Evolutionary conservation across 2,888 invertebrate genomes (phyloP), one percentile per base, ranked within the genome.

Genomic region (Meliscaeva auricollis): DNA sequence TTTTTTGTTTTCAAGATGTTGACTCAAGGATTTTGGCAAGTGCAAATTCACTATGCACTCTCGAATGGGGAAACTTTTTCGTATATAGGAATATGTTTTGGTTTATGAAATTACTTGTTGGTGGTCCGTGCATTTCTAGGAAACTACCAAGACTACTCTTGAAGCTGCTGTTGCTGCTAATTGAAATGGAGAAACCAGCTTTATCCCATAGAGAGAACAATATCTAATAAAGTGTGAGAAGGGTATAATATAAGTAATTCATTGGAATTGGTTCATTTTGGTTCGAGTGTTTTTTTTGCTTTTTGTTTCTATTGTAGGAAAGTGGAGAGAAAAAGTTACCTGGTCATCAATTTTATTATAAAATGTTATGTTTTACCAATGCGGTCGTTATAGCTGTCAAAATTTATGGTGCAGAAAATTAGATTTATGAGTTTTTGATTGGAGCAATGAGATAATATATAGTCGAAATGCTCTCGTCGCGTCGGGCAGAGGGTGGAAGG

Each of bases 321-420:
- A 15, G 22, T 60, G 15, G 6, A 22, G 62, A 15, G 62, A 26
- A 26, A 54, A 56, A 79, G 56, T 50, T 73, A 73, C 73, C 73
- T 72, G 66, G 30, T 58, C 72, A 79, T 73, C 66, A 66, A 73
- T 79, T 66, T 38, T 26, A n/a, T n/a, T n/a, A 15, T 58, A 9
- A 17, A 50, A 32, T 44, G 20, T 58, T 5, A 48, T 79, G 50
- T 50, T 79, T 66, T 13, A 38, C 13, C 13, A 1, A 9, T 9
- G 11, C 38, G 11, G 58, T 22, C 38, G 46, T 78, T 58, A 78
- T 72, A 58, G 70, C 38, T 60, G 66, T 66, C 15, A 52, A 66
- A 58, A 32, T 44, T 73, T 60, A 73, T 79, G 20, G 66, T 44
- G 73, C 11, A 44, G 73, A 79, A 79, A 79, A 73, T 44, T 73